Conservation (phyloP, 2,888 invertebrate species). For the Cryptosula pallasiana region DNA sequence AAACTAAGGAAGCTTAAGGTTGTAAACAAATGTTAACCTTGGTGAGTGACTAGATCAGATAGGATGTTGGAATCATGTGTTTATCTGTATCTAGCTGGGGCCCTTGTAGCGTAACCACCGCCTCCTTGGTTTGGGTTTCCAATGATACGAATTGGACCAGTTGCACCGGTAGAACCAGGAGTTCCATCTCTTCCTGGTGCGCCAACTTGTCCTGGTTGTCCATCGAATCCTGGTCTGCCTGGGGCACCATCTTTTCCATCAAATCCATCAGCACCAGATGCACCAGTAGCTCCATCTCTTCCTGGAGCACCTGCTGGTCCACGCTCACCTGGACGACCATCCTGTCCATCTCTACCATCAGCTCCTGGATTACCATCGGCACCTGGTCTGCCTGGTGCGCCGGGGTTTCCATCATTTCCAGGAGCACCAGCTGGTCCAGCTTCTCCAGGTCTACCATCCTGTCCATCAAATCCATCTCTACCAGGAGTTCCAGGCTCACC, state of each 20-base stretch:
- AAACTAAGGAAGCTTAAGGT: too few relatives aligned
- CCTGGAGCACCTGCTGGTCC: slow-evolving; percentile 21
- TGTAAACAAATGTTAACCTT: too few relatives aligned
- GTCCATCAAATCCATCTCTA: neutral
- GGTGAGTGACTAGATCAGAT: too few relatives aligned
- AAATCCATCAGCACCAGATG: neutral
- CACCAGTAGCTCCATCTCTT: neutral
- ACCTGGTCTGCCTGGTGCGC: slow-evolving; percentile 8
- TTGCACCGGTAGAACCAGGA: neutral
- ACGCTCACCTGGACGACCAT: slow-evolving; percentile 12
- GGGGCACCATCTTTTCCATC: neutral
- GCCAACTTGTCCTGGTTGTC: neutral
- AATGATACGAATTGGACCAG: neutral
- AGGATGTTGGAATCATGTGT: too few relatives aligned
- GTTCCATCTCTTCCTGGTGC: neutral
- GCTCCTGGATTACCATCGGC: neutral
- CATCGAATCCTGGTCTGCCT: slow-evolving; percentile 1
- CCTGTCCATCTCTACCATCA: neutral
- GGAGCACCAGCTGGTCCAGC: neutral
- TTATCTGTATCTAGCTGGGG: neutral
- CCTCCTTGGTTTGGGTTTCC: neutral
- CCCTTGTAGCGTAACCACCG: neutral
- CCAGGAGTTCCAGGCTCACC: slow-evolving; percentile 22
- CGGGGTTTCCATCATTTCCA: neutral
- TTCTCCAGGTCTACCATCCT: neutral